phyloP scores from a whole-genome alignment of 1,140 invertebrate genomes.

The Pinna nobilis region DNA sequence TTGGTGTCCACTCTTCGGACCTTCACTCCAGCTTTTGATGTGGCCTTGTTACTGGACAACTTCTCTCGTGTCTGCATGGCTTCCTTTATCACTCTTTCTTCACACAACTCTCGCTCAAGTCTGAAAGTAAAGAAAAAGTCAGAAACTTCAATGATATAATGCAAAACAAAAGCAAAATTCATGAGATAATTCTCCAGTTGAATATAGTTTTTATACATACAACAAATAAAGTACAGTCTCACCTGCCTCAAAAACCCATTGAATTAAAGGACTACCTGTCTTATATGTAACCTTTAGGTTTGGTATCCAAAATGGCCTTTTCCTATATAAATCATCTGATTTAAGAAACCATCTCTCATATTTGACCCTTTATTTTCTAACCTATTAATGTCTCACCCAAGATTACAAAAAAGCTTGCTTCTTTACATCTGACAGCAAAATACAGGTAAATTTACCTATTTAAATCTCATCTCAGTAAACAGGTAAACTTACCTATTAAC shows the following conservation, averaged over 20 bases:
- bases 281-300: too few relatives aligned
- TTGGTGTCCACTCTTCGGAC: constrained; percentile 15
- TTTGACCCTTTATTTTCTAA: too few relatives aligned
- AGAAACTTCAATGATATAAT: too few relatives aligned
- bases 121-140: constrained; percentile 26
- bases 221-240: neutral
- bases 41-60: neutral
- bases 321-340: too few relatives aligned
- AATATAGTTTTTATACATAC: neutral
- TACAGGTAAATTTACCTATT: neutral
- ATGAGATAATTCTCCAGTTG: too few relatives aligned
- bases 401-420: too few relatives aligned
- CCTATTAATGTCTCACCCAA: too few relatives aligned
- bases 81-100: constrained; percentile 34
- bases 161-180: too few relatives aligned
- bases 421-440: neutral
- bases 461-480: neutral
- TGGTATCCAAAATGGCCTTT: too few relatives aligned
- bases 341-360: too few relatives aligned
- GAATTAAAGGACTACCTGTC: too few relatives aligned
- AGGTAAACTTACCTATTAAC: constrained; percentile 56
- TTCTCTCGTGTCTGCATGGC: constrained; percentile 27
- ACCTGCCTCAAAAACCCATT: too few relatives aligned
- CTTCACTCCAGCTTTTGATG: neutral
- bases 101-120: constrained; percentile 48